Evolutionary conservation across 1,140 invertebrate genomes (phyloP).

Genomic region (Heliconius eleuchia): DNA sequence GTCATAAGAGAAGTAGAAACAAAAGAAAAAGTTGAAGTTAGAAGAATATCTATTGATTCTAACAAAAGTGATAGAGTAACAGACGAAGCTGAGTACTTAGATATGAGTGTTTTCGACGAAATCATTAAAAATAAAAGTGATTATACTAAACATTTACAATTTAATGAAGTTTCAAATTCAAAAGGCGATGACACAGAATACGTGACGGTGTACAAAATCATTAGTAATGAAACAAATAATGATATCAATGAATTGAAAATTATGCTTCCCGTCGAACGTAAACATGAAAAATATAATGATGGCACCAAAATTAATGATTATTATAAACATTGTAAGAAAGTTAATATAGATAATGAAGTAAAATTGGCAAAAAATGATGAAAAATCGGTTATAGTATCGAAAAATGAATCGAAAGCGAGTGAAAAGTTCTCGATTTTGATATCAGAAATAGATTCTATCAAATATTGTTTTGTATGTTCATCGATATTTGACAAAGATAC

Average conservation of each 20-base stretch:
- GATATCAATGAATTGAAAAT: slow-evolving; percentile 27
- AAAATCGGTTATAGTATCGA: slow-evolving; percentile 42
- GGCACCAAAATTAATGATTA: slow-evolving; percentile 32
- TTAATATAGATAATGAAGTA: neutral
- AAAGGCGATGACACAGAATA: slow-evolving; percentile 40
- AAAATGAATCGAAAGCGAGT: neutral
- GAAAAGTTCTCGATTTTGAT: slow-evolving; percentile 44
- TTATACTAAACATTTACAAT: slow-evolving; percentile 9
- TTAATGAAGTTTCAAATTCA: slow-evolving; percentile 8
- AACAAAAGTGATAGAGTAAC: slow-evolving; percentile 21
- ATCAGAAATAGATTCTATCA: slow-evolving; percentile 41
- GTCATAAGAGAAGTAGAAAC: neutral
- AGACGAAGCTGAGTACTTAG: slow-evolving; percentile 32
- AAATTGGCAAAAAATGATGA: neutral
- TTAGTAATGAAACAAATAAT: slow-evolving; percentile 37
- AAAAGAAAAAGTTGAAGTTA: neutral
- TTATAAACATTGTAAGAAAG: slow-evolving; percentile 35
- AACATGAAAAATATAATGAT: neutral
- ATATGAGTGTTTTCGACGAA: slow-evolving; percentile 37
- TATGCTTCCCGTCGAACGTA: neutral
- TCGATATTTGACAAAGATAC: slow-evolving; percentile 49
- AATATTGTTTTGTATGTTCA: slow-evolving; percentile 56
- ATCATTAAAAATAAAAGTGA: slow-evolving; percentile 14
- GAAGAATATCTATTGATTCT: slow-evolving; percentile 20
- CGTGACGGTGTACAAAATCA: slow-evolving; percentile 55